Conservation (phyloP, 2,113 vertebrate genomes). For the Monopterus albus region DNA sequence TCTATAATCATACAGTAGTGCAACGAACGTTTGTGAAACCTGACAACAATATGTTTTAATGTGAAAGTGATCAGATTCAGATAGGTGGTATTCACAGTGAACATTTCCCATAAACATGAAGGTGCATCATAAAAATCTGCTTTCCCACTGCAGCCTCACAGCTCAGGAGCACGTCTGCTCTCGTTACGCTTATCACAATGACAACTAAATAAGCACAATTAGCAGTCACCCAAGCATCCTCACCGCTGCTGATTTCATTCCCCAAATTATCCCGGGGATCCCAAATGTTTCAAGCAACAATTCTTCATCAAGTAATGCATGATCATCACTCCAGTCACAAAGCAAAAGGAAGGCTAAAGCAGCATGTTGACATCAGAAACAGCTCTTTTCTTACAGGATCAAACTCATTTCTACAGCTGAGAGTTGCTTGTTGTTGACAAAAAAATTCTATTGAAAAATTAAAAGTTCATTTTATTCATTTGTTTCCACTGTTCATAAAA, state of each 20-base stretch:
- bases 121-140: constrained; percentile 13
- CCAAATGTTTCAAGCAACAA: constrained; percentile 34
- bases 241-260: constrained; percentile 54
- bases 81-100: neutral
- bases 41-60: too few relatives aligned
- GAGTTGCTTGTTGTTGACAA: constrained; percentile 16
- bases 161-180: constrained; percentile 79
- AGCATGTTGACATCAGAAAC: constrained; percentile 26
- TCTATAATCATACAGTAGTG: neutral
- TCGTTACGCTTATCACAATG: constrained; percentile 78
- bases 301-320: constrained; percentile 34
- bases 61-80: neutral
- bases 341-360: constrained; percentile 43
- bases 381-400: constrained; percentile 17
- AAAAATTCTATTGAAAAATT: constrained; percentile 23
- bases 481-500: constrained; percentile 37
- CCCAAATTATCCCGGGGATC: constrained; percentile 53
- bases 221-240: constrained; percentile 70
- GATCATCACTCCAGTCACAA: constrained; percentile 1
- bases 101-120: neutral
- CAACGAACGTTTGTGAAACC: neutral
- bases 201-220: constrained; percentile 82
- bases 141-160: constrained; percentile 61
- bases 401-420: constrained; percentile 33
- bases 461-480: constrained; percentile 29